These are phyloP conservation scores for Ladona fulva DNA, from an alignment of 1,140 invertebrate species.

Conservation along the genomic window DNA sequence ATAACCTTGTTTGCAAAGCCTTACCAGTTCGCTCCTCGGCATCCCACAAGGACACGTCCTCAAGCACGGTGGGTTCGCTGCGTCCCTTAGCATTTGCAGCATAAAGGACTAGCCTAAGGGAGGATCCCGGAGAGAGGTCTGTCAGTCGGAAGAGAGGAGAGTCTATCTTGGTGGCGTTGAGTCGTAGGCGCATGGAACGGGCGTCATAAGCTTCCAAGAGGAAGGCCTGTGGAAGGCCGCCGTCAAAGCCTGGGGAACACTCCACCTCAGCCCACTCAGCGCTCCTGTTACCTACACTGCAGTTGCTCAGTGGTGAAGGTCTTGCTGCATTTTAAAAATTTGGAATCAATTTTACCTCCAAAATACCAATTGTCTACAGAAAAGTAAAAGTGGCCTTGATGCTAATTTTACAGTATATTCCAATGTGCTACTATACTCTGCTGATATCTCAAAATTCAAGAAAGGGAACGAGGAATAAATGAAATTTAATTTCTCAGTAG, in stretches of 20 bases:
- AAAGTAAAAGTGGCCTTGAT: too few relatives aligned
- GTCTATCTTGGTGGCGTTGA: conserved; percentile 54
- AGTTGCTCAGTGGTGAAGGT: conserved; percentile 71
- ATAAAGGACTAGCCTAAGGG: conserved; percentile 66
- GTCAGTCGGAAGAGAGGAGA: conserved; percentile 56
- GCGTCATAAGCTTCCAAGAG: conserved; percentile 70
- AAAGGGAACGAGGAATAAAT: too few relatives aligned
- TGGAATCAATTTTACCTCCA: too few relatives aligned
- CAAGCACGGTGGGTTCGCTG: conserved; percentile 66
- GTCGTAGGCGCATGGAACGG: conserved; percentile 52
- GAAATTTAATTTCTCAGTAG: too few relatives aligned
- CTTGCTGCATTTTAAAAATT: too few relatives aligned
- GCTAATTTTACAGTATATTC: too few relatives aligned
- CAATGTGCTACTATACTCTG: too few relatives aligned
- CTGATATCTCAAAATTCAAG: too few relatives aligned
- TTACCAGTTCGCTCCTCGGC: conserved; percentile 76
- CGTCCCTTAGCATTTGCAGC: conserved; percentile 79
- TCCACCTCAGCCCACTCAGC: conserved; percentile 61
- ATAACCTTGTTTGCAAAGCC: too few relatives aligned
- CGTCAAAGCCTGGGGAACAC: conserved; percentile 71
- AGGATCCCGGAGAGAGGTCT: conserved; percentile 50
- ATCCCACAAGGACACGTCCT: conserved; percentile 77
- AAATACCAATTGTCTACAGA: too few relatives aligned
- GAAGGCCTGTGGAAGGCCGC: conserved; percentile 73
- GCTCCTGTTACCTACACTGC: conserved; percentile 65